Percentiles rank a stretch among this genome's conserved stretches.
phyloP scores from a whole-genome alignment of 2,888 invertebrate genomes.

The Lepidonotus clava region DNA sequence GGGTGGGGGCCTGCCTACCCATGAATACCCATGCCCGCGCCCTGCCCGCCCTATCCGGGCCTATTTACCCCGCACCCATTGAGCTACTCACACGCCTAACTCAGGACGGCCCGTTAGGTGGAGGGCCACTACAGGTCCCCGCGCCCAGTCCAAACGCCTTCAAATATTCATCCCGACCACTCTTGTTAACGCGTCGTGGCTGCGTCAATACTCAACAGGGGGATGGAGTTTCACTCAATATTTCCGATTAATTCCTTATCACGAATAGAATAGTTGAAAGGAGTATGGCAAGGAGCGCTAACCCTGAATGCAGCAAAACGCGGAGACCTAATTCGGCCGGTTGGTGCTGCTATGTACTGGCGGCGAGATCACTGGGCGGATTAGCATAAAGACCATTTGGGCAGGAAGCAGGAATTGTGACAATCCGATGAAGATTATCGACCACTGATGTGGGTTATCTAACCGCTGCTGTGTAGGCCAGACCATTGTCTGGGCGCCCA shows the following conservation, averaged over 20 bases:
- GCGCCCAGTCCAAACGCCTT: background rate
- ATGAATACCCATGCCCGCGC: constrained; percentile 3
- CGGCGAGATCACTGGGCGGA: background rate
- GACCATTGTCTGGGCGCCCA: background rate
- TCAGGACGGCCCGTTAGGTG: background rate
- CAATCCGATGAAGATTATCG: background rate
- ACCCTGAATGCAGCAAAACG: background rate
- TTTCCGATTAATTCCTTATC: background rate
- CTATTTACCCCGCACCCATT: background rate
- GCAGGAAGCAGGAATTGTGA: background rate
- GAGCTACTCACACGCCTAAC: constrained; percentile 5
- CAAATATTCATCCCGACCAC: background rate
- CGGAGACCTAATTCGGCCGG: background rate
- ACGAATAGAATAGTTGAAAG: background rate
- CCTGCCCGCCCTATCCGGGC: background rate
- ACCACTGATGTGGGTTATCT: constrained; percentile 14
- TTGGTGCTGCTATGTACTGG: background rate
- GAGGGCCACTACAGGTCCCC: background rate
- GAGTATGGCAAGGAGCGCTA: background rate
- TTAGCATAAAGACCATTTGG: constrained; percentile 18
- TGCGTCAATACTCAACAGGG: background rate
- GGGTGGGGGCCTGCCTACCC: too few relatives aligned
- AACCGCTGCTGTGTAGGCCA: background rate
- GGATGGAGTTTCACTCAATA: background rate
- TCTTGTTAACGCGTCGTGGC: background rate